Evolutionary conservation across 2,113 vertebrate genomes (phyloP).

Genomic region (Lipotes vexillifer): DNA sequence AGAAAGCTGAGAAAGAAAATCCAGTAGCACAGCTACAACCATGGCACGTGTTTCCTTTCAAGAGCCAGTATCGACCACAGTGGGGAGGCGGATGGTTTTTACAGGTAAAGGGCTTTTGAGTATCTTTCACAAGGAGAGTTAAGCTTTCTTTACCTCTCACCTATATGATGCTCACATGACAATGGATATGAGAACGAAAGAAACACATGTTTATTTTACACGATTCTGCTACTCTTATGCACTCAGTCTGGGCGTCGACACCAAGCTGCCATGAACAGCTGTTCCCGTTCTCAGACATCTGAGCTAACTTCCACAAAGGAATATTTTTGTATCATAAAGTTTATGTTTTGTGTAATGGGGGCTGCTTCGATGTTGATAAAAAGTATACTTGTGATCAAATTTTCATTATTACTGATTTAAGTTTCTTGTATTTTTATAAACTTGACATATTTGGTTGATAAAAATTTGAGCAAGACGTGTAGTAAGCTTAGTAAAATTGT

Average conservation of each 20-base stretch:
- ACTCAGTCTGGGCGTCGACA: background rate
- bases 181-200: background rate
- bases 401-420: background rate
- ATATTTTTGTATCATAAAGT: background rate
- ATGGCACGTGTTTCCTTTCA: background rate
- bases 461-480: background rate
- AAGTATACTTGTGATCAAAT: background rate
- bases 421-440: background rate
- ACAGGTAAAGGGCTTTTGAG: background rate
- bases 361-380: background rate
- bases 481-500: background rate
- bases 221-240: background rate
- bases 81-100: constrained; percentile 39
- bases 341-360: background rate
- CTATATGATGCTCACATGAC: background rate
- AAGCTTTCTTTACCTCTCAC: background rate
- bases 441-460: background rate
- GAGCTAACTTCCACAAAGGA: background rate
- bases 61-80: background rate
- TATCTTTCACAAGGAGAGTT: background rate
- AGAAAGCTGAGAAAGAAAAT: background rate
- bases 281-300: background rate
- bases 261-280: background rate
- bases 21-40: background rate
- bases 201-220: background rate